These are phyloP conservation scores for Mandrillus leucophaeus DNA, from an alignment of 2,113 vertebrate species.

Conservation along the genomic window DNA sequence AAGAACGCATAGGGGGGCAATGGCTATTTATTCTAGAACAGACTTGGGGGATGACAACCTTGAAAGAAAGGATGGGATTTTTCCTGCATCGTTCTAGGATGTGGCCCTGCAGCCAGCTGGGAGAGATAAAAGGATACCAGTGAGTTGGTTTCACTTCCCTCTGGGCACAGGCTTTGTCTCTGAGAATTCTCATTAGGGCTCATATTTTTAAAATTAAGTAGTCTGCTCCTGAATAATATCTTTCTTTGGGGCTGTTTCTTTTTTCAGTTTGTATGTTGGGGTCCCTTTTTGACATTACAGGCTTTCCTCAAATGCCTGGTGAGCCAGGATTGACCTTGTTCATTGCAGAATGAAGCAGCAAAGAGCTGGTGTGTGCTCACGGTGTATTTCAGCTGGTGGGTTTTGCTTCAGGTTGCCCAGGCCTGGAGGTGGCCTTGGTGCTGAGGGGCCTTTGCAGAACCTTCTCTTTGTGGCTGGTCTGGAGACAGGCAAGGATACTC, in stretches of 20 bases:
- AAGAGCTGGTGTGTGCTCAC: too few relatives aligned
- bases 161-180: rapidly evolving
- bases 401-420: background rate
- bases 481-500: background rate
- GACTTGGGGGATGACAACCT: background rate
- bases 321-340: too few relatives aligned
- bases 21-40: background rate
- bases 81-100: rapidly evolving
- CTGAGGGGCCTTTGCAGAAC: background rate
- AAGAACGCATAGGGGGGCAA: background rate
- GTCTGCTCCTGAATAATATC: background rate
- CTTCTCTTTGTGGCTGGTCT: background rate
- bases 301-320: background rate
- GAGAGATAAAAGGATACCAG: background rate
- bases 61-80: background rate
- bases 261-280: background rate
- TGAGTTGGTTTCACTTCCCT: too few relatives aligned
- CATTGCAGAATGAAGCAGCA: too few relatives aligned
- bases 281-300: background rate
- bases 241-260: background rate
- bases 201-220: background rate
- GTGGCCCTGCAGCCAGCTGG: rapidly evolving
- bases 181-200: background rate
- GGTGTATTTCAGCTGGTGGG: rapidly evolving
- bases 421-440: background rate